phyloP scores from a whole-genome alignment of 30 jellyfish, hydroid and myxozoan genomes.

The Chrysaora quinquecirrha region DNA sequence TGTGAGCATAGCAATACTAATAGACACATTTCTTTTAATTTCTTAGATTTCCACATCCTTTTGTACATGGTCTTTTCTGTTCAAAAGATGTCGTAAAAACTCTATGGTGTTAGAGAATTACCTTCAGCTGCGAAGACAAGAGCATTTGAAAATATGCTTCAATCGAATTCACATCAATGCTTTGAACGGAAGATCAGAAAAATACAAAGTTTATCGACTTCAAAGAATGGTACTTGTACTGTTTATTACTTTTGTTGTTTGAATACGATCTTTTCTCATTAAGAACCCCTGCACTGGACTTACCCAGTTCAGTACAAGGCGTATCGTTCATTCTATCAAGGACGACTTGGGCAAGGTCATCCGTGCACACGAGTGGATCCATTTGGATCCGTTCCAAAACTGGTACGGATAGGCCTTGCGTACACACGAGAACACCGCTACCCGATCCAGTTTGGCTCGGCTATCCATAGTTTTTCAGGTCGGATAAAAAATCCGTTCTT shows the following conservation, averaged over 20 bases:
- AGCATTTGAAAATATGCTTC: conserved; percentile 23
- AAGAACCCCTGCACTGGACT: background rate
- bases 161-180: conserved; percentile 37
- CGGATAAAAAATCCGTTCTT: too few relatives aligned
- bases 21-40: background rate
- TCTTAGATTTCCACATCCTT: conserved; percentile 44
- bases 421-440: too few relatives aligned
- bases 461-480: too few relatives aligned
- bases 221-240: conserved; percentile 16
- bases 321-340: background rate
- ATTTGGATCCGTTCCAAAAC: too few relatives aligned
- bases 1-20: too few relatives aligned
- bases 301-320: background rate
- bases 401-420: background rate
- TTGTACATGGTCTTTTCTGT: conserved; percentile 17
- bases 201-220: background rate
- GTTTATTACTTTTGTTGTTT: background rate
- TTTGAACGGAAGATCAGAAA: conserved; percentile 43
- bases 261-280: background rate
- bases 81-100: conserved; percentile 7
- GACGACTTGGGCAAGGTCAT: background rate
- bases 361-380: too few relatives aligned
- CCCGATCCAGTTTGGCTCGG: too few relatives aligned
- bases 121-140: conserved; percentile 51
- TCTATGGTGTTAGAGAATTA: conserved; percentile 46